Evolutionary conservation across 2,113 vertebrate species (phyloP), one percentile per base, ranked within the genome.

Genomic region (Agelaius phoeniceus): DNA sequence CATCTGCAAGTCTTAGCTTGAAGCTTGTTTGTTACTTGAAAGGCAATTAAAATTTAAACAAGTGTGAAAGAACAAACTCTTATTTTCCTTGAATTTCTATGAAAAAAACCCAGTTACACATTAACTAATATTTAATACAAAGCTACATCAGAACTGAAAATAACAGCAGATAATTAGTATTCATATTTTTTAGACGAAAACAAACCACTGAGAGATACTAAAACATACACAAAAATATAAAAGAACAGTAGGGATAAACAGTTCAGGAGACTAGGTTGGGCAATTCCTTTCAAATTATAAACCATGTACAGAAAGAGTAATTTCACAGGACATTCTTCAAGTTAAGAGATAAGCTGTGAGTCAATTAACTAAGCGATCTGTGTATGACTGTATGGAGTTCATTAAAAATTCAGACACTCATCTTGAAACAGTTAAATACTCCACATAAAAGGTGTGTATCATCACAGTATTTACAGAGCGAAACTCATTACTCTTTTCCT

Each of bases 11-110:
- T 82, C 89, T 94, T 97, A 89, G 89, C 97, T 97, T 89, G 81
- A 97, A 97, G 96, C 90, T 96, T 92, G 91, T 90, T 94, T 81
- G 49, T 92, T 97, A 93, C 97, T 98, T 97, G 93, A 97, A 97
- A 96, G 67, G 90, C 90, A 97, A 98, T 98, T 98, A 98, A 98
- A 98, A 95, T 97, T 97, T 98, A 98, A 98, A 97, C 73, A 96
- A 96, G 84, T 91, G 91, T 90, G 71, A 94, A 90, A 93, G 94
- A 97, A 96, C 80, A 94, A 94, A 92, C 63, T 76, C 84, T 94
- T 89, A 82, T 83, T 97, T 97, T 90, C 74, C 77, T 82, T 43
- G 41, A 84, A 69, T 89, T 96, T 89, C 73, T 96, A 23, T 87
- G 63, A 49, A 83, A 87, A 90, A 94, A 95, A 44, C 2, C 15